Evolutionary conservation across 2,113 vertebrate species (phyloP), one percentile per base, ranked within the genome.

Genomic region (Brevimyrus niger): DNA sequence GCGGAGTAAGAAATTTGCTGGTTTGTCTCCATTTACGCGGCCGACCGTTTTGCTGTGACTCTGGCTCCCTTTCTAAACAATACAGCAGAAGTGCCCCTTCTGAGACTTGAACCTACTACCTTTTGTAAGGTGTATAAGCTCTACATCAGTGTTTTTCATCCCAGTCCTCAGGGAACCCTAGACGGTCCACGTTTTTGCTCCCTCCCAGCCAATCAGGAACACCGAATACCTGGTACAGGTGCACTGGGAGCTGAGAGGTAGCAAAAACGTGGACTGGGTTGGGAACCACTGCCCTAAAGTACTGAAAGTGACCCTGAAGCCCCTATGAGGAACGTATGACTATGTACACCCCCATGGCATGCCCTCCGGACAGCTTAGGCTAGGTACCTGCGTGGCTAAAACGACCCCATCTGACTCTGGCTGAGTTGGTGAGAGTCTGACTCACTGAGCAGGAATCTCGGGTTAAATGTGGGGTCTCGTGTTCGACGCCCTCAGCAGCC

Each of bases 381-480:
- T 80, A 19, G 31, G 9, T 21, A 31, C 88, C 69, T 80, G 61
- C 3, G 47, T 80, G 76, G 10, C 65, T 46, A 38, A 27, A 50
- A n/a, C n/a, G 31, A 82, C 48, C 50, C 19, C 73, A 17, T 4
- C 10, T 11, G 0, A 27, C 35, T 47, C 44, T 4, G 65, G 17
- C 51, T 17, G 46, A 53, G 48, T 35, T 27, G 4, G 0, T 9
- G 27, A 27, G 53, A n/a, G 19, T 8, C 53, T 55, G 86, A 42
- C 55, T 87, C 87, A 87, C 19, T n/a, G 38, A 65, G 58, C 27
- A 87, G 38, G 51, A 58, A 87, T 87, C 85, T 38, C 53, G n/a
- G 50, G 47, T 35, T 87, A 87, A 87, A 55, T 1, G 27, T 19
- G 13, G 48, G 48, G 44, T 27, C 47, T 53, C 48, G 7, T 53